Evolutionary conservation across 92 coral and sea anemone species (phyloP).

Genomic region (Actinernus sp.): DNA sequence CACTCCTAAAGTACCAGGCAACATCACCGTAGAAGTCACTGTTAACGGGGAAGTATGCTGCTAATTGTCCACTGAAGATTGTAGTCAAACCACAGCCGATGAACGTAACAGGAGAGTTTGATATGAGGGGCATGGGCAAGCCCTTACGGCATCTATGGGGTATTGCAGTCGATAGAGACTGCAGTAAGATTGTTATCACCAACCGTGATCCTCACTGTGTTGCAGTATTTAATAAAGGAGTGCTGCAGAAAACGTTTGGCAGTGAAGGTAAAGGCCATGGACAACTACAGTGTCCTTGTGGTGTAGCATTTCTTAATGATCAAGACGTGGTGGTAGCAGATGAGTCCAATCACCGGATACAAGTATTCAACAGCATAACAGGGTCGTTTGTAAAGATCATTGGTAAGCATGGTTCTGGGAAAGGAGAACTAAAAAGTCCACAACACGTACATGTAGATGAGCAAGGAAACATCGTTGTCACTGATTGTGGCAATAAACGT

Average conservation of each 20-base stretch:
- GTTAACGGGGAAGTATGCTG: constrained; percentile 11
- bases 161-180: constrained; percentile 3
- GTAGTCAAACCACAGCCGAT: constrained; percentile 23
- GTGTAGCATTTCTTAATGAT: constrained; percentile 18
- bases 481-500: constrained; percentile 4
- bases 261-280: constrained; percentile 10
- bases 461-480: constrained; percentile 13
- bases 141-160: too few species aligned
- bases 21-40: constrained; percentile 22
- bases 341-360: constrained; percentile 7
- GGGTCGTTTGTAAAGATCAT: constrained; percentile 2
- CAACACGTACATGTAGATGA: constrained; percentile 10
- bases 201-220: constrained; percentile 2
- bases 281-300: not conserved
- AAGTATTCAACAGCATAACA: constrained; percentile 7
- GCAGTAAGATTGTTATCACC: not conserved
- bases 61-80: constrained; percentile 26
- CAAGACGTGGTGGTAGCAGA: constrained; percentile 27
- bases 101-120: not conserved
- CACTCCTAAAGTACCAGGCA: constrained; percentile 21
- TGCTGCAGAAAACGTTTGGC: not conserved
- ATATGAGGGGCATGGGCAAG: constrained; percentile 9
- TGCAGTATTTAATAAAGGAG: constrained; percentile 3
- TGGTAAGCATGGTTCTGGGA: constrained; percentile 7
- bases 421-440: not conserved